Evolutionary conservation across 2,888 invertebrate genomes (phyloP).

Genomic region (Sacculina carcini): DNA sequence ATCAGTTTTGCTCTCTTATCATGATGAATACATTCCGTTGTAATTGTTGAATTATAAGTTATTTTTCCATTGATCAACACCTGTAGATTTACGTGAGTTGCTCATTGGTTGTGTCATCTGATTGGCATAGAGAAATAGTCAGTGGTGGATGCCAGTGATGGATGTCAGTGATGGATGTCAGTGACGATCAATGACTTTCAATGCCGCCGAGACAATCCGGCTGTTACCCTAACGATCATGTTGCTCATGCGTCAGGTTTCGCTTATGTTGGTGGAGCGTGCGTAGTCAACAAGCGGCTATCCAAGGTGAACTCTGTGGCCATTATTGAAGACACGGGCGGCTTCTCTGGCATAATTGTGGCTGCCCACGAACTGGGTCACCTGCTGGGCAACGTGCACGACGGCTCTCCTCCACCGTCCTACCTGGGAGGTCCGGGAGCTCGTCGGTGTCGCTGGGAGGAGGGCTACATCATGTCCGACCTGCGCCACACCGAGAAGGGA

Average conservation of each 20-base stretch:
- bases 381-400: slow-evolving; percentile 90
- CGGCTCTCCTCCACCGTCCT: slow-evolving; percentile 77
- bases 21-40: too few species aligned
- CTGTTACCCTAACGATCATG: too few species aligned
- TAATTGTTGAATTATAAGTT: neutral
- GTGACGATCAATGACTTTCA: too few species aligned
- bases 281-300: slow-evolving; percentile 76
- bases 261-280: slow-evolving; percentile 89
- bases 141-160: too few species aligned
- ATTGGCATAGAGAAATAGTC: too few species aligned
- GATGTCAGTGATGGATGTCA: too few species aligned
- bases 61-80: too few species aligned
- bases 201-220: too few species aligned
- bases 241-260: slow-evolving; percentile 38
- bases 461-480: slow-evolving; percentile 83
- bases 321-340: slow-evolving; percentile 90
- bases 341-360: slow-evolving; percentile 84
- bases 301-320: slow-evolving; percentile 79
- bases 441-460: slow-evolving; percentile 88
- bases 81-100: too few species aligned
- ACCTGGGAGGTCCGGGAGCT: slow-evolving; percentile 76
- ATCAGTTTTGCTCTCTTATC: too few species aligned
- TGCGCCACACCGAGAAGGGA: slow-evolving; percentile 75
- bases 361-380: slow-evolving; percentile 88
- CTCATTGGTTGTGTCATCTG: too few species aligned